Base-by-base conservation (phyloP, 2,888 invertebrate species). In the Eubasilissa splendida region DNA sequence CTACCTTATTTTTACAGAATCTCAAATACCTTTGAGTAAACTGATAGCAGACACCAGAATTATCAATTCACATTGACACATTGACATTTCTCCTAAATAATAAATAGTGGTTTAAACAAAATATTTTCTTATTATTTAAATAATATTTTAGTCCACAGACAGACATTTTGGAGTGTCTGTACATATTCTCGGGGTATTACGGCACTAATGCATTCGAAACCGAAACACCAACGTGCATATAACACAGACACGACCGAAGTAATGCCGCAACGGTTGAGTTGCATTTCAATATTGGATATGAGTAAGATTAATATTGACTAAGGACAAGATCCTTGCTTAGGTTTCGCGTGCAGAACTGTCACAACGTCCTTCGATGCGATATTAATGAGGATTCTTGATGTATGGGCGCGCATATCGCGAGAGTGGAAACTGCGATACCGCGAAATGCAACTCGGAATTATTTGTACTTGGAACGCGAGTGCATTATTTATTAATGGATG, bases 261-360 rank as follows among this genome's bases (percentile, higher is more conserved):
- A 74, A 59, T 33, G 42, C 42, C 58, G 33, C 71, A 31, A 22
- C 74, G 56, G 71, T 71, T 22, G 71, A 58, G 74, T 74, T 59
- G 74, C 74, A 74, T 74, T 59, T 74, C 74, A 74, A 74, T 74
- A 74, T 74, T 59, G 58, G 59, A 58, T 33, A 74, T 74, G 74
- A 74, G 50, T 59, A 74, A 74, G 74, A 74, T 74, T 74, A 74
- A 74, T 74, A 74, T 74, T 74, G 74, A 74, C 74, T 58, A 14
- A 59, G 59, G 59, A 59, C 59, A 74, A 59, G 59, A 58, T 59
- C 74, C 74, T 33, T 33, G 14, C 22, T 74, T 42, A 74, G 74
- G 58, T 33, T 0, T 22, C 8, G 63, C 33, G 22, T 0, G 10
- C 10, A 22, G 31, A 2, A 11, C 31, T 22, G 31, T 63, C 63